Conservation (phyloP, 2,888 invertebrate genomes). For the Ptilodon capucinus region DNA sequence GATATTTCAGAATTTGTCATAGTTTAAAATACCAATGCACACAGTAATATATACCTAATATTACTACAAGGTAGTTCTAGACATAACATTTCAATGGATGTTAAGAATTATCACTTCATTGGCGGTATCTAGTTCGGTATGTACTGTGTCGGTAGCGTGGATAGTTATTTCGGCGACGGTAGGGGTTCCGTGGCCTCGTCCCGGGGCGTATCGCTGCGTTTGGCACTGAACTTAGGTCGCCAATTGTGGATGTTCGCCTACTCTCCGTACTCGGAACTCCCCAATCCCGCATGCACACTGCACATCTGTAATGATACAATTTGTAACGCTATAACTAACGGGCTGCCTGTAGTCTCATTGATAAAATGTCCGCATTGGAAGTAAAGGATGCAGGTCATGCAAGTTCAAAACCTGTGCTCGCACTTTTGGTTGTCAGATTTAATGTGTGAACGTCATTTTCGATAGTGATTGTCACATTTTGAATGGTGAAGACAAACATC, state of each 20-base stretch:
- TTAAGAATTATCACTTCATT: slow-evolving; percentile 23
- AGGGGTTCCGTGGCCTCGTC: slow-evolving; percentile 35
- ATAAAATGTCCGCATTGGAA: too few species aligned
- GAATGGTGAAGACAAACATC: too few species aligned
- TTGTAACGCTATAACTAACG: too few species aligned
- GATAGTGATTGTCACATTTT: too few species aligned
- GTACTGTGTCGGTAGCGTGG: slow-evolving; percentile 32
- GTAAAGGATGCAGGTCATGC: too few species aligned
- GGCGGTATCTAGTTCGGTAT: slow-evolving; percentile 45
- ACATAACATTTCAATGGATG: slow-evolving; percentile 22
- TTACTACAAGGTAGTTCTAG: slow-evolving; percentile 30
- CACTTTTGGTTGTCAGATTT: too few species aligned
- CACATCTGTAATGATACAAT: slow-evolving; percentile 48
- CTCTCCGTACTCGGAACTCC: slow-evolving; percentile 37
- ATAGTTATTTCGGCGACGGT: slow-evolving; percentile 23
- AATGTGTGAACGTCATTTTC: too few species aligned
- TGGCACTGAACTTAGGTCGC: slow-evolving; percentile 61
- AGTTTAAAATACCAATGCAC: not conserved
- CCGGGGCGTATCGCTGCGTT: slow-evolving; percentile 41
- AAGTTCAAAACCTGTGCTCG: too few species aligned
- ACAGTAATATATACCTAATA: too few species aligned
- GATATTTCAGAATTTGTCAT: slow-evolving; percentile 12
- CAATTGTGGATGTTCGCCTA: slow-evolving; percentile 27
- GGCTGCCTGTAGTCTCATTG: too few species aligned
- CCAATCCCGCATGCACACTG: slow-evolving; percentile 68